Evolutionary conservation across 2,888 invertebrate genomes (phyloP).

Genomic region (Synergus umbraculus): DNA sequence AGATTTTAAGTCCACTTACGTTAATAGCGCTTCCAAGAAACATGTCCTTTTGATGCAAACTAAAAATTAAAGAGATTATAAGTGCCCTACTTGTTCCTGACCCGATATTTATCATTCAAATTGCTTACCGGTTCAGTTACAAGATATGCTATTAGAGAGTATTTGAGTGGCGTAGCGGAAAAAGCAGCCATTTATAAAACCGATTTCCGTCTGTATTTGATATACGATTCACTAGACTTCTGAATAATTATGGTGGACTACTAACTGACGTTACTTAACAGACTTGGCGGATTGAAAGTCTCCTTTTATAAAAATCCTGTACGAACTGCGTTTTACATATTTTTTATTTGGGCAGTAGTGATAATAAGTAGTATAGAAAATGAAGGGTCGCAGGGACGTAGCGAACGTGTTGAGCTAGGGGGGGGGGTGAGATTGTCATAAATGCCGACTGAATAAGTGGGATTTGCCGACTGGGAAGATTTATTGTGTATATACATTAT

Average conservation of each 20-base stretch:
- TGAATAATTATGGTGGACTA: background rate
- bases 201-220: background rate
- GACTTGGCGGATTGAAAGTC: background rate
- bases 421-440: too few species aligned
- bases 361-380: too few species aligned
- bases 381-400: too few species aligned
- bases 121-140: background rate
- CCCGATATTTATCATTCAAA: background rate
- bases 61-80: background rate
- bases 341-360: too few species aligned
- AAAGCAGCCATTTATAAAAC: background rate
- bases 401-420: too few species aligned
- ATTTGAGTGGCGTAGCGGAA: background rate
- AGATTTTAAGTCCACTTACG: background rate
- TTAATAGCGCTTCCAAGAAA: background rate
- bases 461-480: too few species aligned
- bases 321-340: too few species aligned
- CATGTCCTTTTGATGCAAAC: background rate
- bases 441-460: too few species aligned
- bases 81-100: background rate
- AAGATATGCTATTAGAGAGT: background rate
- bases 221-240: background rate
- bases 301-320: too few species aligned
- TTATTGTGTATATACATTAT: too few species aligned
- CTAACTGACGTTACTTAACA: background rate